phyloP scores from a whole-genome alignment of 2,888 invertebrate species.

The Epiblema foenella region DNA sequence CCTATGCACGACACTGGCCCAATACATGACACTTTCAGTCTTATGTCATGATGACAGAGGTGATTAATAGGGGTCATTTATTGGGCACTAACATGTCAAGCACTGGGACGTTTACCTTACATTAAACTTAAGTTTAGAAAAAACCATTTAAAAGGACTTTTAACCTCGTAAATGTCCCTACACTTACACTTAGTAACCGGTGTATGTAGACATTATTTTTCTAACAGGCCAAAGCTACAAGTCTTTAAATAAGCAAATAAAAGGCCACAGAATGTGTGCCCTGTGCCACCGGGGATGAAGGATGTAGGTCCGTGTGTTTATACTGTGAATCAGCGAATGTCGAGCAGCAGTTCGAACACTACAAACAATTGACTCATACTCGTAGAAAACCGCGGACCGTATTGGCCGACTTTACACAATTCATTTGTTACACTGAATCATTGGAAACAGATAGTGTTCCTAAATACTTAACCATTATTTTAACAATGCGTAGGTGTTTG shows the following conservation, averaged over 20 bases:
- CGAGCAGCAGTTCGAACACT: background rate
- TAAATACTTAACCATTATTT: conserved; percentile 19
- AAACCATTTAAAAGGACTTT: no score
- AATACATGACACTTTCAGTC: no score
- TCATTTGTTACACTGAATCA: conserved; percentile 15
- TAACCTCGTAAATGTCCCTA: no score
- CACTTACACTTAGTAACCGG: no score
- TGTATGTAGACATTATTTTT: background rate
- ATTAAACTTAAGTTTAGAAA: no score
- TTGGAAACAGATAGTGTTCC: background rate
- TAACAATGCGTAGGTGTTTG: background rate
- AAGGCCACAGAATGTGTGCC: background rate
- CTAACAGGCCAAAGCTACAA: background rate
- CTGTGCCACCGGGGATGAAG: conserved; percentile 17
- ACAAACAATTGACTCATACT: conserved; percentile 58
- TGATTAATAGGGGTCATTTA: no score
- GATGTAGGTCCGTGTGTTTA: conserved; percentile 32
- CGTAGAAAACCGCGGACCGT: conserved; percentile 54
- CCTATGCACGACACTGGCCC: no score
- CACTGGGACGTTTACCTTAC: no score
- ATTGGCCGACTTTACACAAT: conserved; percentile 49
- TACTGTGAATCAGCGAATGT: conserved; percentile 37
- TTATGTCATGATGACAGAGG: no score
- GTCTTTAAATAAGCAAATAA: conserved; percentile 23
- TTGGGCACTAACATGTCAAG: no score